These are phyloP conservation scores for Orthosia gothica DNA, from an alignment of 2,888 invertebrate genomes.

Conservation along the genomic window DNA sequence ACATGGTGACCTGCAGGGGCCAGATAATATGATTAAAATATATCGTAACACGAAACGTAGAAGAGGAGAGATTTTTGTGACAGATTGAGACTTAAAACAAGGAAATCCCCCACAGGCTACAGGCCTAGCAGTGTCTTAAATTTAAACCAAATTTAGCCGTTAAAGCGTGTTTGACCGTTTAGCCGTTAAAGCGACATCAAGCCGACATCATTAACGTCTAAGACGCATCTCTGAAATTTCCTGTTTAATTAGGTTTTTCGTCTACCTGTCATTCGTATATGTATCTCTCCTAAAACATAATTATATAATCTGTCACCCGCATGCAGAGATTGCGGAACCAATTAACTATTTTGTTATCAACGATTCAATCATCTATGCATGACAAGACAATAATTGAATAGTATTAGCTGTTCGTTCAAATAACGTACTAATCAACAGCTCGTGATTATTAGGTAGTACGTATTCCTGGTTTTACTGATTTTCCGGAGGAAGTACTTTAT, in stretches of 20 bases:
- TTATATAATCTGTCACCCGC: constrained; percentile 13
- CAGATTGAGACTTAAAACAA: no score
- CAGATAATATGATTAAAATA: no score
- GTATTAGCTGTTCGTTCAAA: not conserved
- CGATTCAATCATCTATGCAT: not conserved
- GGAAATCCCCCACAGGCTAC: no score
- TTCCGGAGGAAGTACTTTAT: not conserved
- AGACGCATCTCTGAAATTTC: not conserved
- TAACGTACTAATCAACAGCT: no score
- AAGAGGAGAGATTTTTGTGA: no score
- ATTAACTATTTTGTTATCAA: constrained; percentile 35
- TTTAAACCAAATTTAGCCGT: not conserved
- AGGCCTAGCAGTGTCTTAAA: no score
- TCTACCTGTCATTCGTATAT: not conserved
- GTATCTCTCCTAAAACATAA: constrained; percentile 7
- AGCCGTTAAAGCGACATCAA: no score
- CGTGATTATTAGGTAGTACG: no score
- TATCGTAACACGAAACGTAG: no score
- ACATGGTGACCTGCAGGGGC: no score
- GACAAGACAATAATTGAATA: constrained; percentile 22
- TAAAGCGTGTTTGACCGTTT: not conserved
- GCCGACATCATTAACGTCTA: not conserved
- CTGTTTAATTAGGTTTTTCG: constrained; percentile 23
- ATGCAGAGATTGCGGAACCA: constrained; percentile 10
- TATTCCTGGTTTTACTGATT: no score